Percentiles rank a stretch among this genome's conserved stretches.
Conservation (phyloP, 1,140 invertebrate species). For the Cardiocondyla obscurior region DNA sequence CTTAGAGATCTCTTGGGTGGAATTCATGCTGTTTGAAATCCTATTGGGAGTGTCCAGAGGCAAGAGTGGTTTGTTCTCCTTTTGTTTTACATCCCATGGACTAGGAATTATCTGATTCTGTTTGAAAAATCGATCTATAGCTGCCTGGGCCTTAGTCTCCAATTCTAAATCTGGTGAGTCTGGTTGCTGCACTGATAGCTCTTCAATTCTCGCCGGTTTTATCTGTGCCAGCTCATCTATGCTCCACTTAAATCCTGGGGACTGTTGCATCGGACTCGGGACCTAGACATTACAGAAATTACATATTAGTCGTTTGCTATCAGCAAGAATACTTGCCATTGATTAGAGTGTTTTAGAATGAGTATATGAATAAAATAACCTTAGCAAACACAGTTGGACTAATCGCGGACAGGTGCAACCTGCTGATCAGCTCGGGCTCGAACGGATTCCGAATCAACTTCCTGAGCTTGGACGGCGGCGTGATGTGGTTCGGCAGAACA, state of each 20-base stretch:
- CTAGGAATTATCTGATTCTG: conserved; percentile 84
- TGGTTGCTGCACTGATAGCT: conserved; percentile 83
- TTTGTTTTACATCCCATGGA: conserved; percentile 77
- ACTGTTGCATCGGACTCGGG: conserved; percentile 70
- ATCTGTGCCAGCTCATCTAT: conserved; percentile 84
- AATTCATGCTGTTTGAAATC: background rate
- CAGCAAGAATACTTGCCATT: background rate
- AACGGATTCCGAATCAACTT: conserved; percentile 82
- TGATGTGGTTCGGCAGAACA: conserved; percentile 74
- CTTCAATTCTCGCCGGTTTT: conserved; percentile 84
- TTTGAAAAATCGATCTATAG: conserved; percentile 84
- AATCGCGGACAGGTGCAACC: conserved; percentile 80
- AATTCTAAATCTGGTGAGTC: conserved; percentile 83
- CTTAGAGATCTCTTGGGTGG: conserved; percentile 48
- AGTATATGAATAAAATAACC: conserved; percentile 62
- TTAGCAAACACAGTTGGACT: conserved; percentile 81
- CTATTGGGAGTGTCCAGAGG: conserved; percentile 2
- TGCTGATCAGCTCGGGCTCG: conserved; percentile 79
- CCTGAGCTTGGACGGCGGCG: conserved; percentile 80
- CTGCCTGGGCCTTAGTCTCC: conserved; percentile 83
- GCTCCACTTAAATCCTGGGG: conserved; percentile 84
- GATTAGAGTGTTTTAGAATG: no score
- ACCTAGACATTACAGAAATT: conserved; percentile 57
- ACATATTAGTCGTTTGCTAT: conserved; percentile 33
- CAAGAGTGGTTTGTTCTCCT: conserved; percentile 51